Evolutionary conservation across 1,140 invertebrate genomes (phyloP).

Genomic region (Cecropterus lyciades): DNA sequence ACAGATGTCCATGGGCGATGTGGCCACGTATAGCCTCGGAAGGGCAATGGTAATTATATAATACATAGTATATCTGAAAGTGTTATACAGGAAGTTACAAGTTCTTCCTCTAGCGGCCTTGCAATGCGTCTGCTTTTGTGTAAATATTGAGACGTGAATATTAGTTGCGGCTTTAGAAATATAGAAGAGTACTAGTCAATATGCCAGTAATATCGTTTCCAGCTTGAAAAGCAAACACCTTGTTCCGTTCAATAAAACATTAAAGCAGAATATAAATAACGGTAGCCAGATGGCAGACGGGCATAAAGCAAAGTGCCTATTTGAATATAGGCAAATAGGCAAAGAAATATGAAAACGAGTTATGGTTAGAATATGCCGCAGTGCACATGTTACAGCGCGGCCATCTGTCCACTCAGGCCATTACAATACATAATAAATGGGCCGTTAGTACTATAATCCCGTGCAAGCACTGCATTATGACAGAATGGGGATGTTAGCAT

Average conservation of each 20-base stretch:
- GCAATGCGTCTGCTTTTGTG: too few relatives aligned
- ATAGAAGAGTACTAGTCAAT: background rate
- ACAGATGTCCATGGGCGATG: too few relatives aligned
- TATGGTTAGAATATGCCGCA: slow-evolving; percentile 27
- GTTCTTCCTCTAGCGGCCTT: too few relatives aligned
- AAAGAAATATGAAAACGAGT: slow-evolving; percentile 32
- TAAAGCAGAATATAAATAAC: background rate
- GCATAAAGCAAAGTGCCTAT: slow-evolving; percentile 27
- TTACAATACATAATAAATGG: slow-evolving; percentile 42
- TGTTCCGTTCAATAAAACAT: slow-evolving; percentile 4
- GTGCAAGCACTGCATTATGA: slow-evolving; percentile 23
- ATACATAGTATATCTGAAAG: too few relatives aligned
- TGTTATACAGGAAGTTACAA: too few relatives aligned
- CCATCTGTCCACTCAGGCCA: slow-evolving; percentile 36
- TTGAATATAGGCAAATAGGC: slow-evolving; percentile 15
- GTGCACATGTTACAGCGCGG: slow-evolving; percentile 29
- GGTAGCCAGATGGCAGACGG: slow-evolving; percentile 15
- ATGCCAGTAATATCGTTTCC: background rate
- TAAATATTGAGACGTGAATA: too few relatives aligned
- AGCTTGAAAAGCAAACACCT: background rate
- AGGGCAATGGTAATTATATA: too few relatives aligned
- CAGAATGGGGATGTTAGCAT: slow-evolving; percentile 3
- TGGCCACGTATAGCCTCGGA: too few relatives aligned
- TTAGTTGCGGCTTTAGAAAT: background rate
- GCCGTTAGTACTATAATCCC: slow-evolving; percentile 33